A percentile compares a stretch with the other conserved stretches of the same genome.
These are phyloP conservation scores for Parazoanthus darwini DNA, from an alignment of 92 coral and sea anemone genomes.

Conservation along the genomic window DNA sequence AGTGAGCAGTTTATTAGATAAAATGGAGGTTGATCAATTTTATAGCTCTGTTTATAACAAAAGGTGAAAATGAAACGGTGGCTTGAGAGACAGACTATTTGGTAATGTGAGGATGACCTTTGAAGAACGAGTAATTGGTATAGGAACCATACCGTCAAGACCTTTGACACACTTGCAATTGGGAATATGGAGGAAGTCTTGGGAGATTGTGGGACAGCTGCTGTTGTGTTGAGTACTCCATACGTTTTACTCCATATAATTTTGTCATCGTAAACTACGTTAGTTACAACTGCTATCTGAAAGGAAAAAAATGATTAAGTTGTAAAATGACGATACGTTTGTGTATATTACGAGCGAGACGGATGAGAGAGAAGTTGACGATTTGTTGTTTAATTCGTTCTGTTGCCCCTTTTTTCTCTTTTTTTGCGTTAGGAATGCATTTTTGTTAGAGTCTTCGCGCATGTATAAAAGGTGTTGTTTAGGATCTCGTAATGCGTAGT, in stretches of 20 bases:
- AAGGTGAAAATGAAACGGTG: too few relatives aligned
- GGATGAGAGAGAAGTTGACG: background rate
- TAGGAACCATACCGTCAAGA: conserved; percentile 72
- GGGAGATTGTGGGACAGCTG: conserved; percentile 44
- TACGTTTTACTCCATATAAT: conserved; percentile 78
- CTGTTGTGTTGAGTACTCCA: conserved; percentile 66
- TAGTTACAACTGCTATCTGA: conserved; percentile 73
- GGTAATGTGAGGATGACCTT: background rate
- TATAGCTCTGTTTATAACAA: too few relatives aligned
- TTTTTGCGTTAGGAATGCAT: too few relatives aligned
- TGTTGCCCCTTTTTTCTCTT: too few relatives aligned
- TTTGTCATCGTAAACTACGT: conserved; percentile 73
- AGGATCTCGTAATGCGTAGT: too few relatives aligned
- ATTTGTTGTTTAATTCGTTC: too few relatives aligned
- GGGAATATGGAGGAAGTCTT: conserved; percentile 66
- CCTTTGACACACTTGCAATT: conserved; percentile 85
- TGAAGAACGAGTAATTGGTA: too few relatives aligned
- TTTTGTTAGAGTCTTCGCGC: too few relatives aligned
- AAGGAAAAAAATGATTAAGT: background rate
- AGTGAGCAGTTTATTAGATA: too few relatives aligned
- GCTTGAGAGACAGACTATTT: background rate
- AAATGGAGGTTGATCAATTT: too few relatives aligned
- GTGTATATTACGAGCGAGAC: background rate
- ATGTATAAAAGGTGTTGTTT: too few relatives aligned
- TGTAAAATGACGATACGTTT: too few relatives aligned